phyloP scores from a whole-genome alignment of 1,140 invertebrate genomes.

The Sitophilus oryzae region DNA sequence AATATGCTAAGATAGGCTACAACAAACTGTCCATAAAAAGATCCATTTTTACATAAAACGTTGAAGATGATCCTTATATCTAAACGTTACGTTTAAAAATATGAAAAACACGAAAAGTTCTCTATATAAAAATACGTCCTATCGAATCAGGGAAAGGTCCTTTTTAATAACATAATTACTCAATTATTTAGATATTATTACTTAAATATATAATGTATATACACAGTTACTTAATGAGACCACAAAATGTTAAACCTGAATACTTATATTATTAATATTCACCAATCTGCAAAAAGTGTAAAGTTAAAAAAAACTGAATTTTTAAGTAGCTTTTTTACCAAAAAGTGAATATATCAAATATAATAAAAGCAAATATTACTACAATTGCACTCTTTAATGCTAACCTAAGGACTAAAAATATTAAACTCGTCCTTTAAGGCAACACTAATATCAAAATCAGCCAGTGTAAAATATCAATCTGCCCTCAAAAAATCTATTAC shows the following conservation, averaged over 20 bases:
- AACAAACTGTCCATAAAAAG: constrained; percentile 14
- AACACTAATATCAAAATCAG: constrained; percentile 2
- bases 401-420: constrained; percentile 3
- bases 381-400: constrained; percentile 1
- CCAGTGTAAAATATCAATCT: constrained; percentile 1
- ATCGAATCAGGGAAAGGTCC: constrained; percentile 14
- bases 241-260: constrained; percentile 14
- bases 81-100: constrained; percentile 24
- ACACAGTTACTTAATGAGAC: constrained; percentile 20
- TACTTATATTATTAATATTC: constrained; percentile 2
- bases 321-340: not conserved
- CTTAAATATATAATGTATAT: constrained; percentile 22
- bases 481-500: not conserved
- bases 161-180: constrained; percentile 1
- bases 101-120: constrained; percentile 23
- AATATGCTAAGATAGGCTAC: constrained; percentile 12
- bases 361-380: not conserved
- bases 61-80: constrained; percentile 11
- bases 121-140: constrained; percentile 14
- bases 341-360: constrained; percentile 4
- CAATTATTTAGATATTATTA: constrained; percentile 5
- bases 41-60: constrained; percentile 5
- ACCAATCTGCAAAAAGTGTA: constrained; percentile 2
- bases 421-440: constrained; percentile 7
- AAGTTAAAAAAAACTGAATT: not conserved